These are phyloP conservation scores for Melieria omissa DNA, from an alignment of 2,888 invertebrate species.

Conservation along the genomic window DNA sequence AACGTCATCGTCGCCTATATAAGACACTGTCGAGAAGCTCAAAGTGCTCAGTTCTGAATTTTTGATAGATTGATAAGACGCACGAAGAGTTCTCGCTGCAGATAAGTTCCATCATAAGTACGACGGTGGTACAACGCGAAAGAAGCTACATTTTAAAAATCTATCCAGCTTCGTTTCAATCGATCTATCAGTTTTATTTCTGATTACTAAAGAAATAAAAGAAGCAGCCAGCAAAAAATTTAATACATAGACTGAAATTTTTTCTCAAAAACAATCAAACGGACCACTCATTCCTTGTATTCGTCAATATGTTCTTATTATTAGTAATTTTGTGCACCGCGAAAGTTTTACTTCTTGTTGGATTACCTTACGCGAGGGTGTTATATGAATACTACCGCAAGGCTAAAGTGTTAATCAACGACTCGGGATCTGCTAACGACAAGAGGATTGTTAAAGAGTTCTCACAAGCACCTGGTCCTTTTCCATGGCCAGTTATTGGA, in stretches of 20 bases:
- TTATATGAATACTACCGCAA: constrained; percentile 41
- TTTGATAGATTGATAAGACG: constrained; percentile 47
- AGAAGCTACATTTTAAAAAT: too few species aligned
- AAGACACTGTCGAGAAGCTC: constrained; percentile 47
- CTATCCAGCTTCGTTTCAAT: too few species aligned
- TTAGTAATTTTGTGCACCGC: constrained; percentile 24
- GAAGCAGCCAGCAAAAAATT: too few species aligned
- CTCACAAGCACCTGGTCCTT: constrained; percentile 73
- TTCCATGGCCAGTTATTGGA: constrained; percentile 77
- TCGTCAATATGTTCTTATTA: constrained; percentile 14
- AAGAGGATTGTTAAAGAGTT: constrained; percentile 38
- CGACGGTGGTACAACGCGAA: too few species aligned
- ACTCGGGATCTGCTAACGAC: not conserved
- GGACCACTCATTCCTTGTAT: too few species aligned
- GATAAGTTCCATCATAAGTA: too few species aligned
- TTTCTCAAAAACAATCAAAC: too few species aligned
- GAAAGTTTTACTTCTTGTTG: constrained; percentile 21
- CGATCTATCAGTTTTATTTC: too few species aligned
- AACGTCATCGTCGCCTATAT: constrained; percentile 44
- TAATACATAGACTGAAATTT: too few species aligned
- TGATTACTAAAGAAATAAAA: too few species aligned
- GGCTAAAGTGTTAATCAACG: constrained; percentile 33
- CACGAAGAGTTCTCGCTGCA: not conserved
- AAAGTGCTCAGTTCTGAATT: constrained; percentile 50
- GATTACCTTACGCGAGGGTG: constrained; percentile 32